These are phyloP conservation scores for Martes martes DNA, from an alignment of 2,113 vertebrate species.

Conservation along the genomic window DNA sequence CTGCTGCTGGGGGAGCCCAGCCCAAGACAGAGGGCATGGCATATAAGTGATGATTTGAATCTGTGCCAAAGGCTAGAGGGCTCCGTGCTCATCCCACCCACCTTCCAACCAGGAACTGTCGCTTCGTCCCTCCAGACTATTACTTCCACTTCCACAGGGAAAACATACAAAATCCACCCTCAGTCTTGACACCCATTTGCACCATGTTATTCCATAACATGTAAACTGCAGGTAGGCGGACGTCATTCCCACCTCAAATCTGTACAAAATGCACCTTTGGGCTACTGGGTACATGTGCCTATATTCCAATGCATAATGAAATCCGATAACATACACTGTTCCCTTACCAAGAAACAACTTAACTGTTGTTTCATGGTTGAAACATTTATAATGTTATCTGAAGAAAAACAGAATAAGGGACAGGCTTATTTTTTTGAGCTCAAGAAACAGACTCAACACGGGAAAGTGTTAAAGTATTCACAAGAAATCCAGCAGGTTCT, in stretches of 20 bases:
- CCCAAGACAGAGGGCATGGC: neutral
- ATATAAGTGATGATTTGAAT: neutral
- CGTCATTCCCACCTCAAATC: neutral
- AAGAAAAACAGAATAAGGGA: neutral
- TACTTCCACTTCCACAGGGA: neutral
- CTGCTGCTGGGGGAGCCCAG: neutral
- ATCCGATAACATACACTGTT: neutral
- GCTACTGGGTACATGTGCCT: neutral
- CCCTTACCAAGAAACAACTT: neutral
- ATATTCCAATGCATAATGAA: neutral
- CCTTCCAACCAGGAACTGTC: neutral
- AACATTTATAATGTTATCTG: neutral
- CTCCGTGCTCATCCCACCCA: rapidly evolving
- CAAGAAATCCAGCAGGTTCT: neutral
- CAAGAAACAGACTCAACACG: neutral
- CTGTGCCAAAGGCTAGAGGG: neutral
- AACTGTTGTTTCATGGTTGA: neutral
- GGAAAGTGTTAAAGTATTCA: neutral
- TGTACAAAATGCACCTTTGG: neutral
- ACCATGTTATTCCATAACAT: neutral
- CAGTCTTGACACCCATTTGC: neutral
- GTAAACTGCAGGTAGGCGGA: neutral
- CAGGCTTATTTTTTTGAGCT: neutral
- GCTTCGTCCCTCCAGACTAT: neutral
- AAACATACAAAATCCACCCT: neutral